Evolutionary conservation across 2,888 invertebrate species (phyloP), one percentile per base, ranked within the genome.

Genomic region (Emmelina monodactyla): DNA sequence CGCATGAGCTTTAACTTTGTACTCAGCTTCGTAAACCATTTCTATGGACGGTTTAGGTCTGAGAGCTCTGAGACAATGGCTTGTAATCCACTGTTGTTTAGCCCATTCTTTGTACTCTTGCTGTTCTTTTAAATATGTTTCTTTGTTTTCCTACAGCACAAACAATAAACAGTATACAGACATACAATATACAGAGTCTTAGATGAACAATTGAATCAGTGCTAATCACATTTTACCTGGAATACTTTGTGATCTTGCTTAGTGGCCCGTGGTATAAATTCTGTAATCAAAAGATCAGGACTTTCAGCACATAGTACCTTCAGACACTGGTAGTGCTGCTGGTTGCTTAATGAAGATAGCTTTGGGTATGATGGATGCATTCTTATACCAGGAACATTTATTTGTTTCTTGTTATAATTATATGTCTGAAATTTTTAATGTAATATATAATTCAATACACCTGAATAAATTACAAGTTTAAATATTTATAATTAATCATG

Each of bases 51-150:
- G 69, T 25, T 65, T 69, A 0, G 75, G 72, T 0, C 66, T 52
- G 1, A 78, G 39, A 0, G 68, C 69, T 7, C 72, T 47, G 2
- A 62, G 49, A 31, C 68, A 71, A 16, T 73, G 66, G 2, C 43
- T 49, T 0, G 43, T 60, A 0, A 46, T 37, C 78, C 78, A 79
- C 0, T 62, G 36, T 0, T 46, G 35, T 39, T 62, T 69, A 0
- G 73, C 73, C 78, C 78, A 79, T 32, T 62, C 62, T 40, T 48
- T 47, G 41, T 48, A 79, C 31, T 70, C 73, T 35, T 64, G 47
- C 40, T 76, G 67, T 41, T 79, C 78, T 22, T 58, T 54, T 25
- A 49, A 38, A 36, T 76, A 78, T 11, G 33, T 37, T 14, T 55
- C 51, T 55, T 62, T 53, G 1, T 62, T 30, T 15, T 58, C 50